Evolutionary conservation across 2,888 invertebrate species (phyloP).

Genomic region (Parelbella ahira): DNA sequence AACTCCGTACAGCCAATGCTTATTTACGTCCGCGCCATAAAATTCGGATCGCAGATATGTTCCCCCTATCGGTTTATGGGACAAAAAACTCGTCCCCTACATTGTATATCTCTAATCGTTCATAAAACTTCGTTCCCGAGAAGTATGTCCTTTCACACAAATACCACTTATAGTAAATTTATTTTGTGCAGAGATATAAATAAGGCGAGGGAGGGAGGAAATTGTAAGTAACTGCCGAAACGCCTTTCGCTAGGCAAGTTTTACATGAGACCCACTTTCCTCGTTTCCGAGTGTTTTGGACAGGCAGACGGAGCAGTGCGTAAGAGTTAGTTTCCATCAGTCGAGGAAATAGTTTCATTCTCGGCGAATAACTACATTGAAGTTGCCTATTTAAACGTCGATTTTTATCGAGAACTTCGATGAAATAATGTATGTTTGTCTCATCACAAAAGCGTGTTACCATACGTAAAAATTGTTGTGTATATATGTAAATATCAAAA

Average conservation of each 20-base stretch:
- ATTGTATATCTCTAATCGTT: constrained; percentile 34
- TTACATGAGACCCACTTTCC: constrained; percentile 31
- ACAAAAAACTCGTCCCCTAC: constrained; percentile 21
- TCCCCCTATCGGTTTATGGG: constrained; percentile 23
- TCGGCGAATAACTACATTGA: too few species aligned
- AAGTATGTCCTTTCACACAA: constrained; percentile 50
- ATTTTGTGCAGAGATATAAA: constrained; percentile 64
- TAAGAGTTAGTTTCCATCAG: constrained; percentile 3
- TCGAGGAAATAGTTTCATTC: too few species aligned
- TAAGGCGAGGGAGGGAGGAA: constrained; percentile 44
- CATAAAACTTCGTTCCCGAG: constrained; percentile 42
- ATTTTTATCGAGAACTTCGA: too few species aligned
- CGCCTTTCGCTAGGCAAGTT: constrained; percentile 38
- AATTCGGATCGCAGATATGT: constrained; percentile 15
- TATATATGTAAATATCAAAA: too few species aligned
- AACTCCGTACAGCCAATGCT: constrained; percentile 6
- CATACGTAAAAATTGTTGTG: too few species aligned
- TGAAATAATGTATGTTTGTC: too few species aligned
- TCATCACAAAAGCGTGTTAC: too few species aligned
- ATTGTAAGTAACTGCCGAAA: constrained; percentile 61
- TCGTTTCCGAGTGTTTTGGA: constrained; percentile 33
- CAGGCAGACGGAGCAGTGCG: constrained; percentile 9
- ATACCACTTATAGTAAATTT: constrained; percentile 67
- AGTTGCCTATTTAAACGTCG: too few species aligned
- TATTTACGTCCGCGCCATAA: constrained; percentile 19